Conservation (phyloP, 2,797 vertebrate species). For the Pseudopleuronectes americanus region DNA sequence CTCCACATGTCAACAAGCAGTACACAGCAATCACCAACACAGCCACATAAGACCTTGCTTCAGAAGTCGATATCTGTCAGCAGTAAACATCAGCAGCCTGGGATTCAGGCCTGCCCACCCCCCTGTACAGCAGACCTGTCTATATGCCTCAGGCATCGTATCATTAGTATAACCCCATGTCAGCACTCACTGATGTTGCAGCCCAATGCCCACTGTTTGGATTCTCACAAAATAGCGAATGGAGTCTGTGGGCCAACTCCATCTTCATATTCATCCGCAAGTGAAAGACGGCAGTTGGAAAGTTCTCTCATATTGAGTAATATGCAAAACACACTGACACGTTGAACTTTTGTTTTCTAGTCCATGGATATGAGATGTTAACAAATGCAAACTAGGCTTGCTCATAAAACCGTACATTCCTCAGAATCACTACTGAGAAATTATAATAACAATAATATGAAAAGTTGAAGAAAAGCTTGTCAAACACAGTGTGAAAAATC, state of each 20-base stretch:
- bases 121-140: slow-evolving; percentile 67
- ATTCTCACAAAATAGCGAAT: slow-evolving; percentile 36
- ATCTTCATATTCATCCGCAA: slow-evolving; percentile 18
- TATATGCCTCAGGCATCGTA: slow-evolving; percentile 72
- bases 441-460: too few relatives aligned
- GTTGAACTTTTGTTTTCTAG: background rate
- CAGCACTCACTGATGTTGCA: slow-evolving; percentile 58
- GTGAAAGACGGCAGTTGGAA: slow-evolving; percentile 11
- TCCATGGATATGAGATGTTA: background rate
- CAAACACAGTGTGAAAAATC: too few relatives aligned
- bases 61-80: slow-evolving; percentile 80
- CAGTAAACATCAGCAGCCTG: slow-evolving; percentile 66
- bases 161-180: slow-evolving; percentile 75
- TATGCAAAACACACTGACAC: slow-evolving; percentile 1
- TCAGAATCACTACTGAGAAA: background rate
- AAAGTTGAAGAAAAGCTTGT: too few relatives aligned
- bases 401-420: too few relatives aligned
- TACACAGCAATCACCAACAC: slow-evolving; percentile 71
- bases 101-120: slow-evolving; percentile 54
- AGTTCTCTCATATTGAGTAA: background rate
- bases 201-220: slow-evolving; percentile 39
- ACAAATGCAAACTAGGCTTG: background rate
- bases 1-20: slow-evolving; percentile 64
- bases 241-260: slow-evolving; percentile 22
- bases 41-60: slow-evolving; percentile 61